phyloP scores from a whole-genome alignment of 2,113 vertebrate species.

The Apaloderma vittatum region DNA sequence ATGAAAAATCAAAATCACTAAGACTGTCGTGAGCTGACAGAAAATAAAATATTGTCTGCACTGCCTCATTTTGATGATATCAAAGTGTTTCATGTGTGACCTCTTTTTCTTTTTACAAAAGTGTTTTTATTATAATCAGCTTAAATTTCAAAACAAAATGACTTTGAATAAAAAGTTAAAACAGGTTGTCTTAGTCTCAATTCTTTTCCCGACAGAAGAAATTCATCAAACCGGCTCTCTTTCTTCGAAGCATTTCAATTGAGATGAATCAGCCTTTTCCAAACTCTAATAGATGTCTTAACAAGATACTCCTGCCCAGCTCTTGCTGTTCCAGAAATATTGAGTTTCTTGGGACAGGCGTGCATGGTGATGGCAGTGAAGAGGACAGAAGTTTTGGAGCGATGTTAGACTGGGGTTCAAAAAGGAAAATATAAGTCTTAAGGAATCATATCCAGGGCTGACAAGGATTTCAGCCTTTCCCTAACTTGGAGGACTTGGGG shows the following conservation, averaged over 20 bases:
- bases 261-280: background rate
- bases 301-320: background rate
- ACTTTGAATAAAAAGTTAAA: constrained; percentile 44
- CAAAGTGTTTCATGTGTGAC: constrained; percentile 60
- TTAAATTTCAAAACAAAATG: constrained; percentile 52
- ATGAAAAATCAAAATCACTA: constrained; percentile 40
- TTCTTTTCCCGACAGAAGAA: background rate
- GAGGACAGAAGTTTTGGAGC: background rate
- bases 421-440: background rate
- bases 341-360: background rate
- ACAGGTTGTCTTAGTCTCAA: background rate
- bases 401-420: background rate
- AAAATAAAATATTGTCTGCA: background rate
- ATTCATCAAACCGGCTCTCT: background rate
- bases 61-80: constrained; percentile 48
- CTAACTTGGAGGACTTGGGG: background rate
- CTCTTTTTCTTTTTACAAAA: constrained; percentile 41
- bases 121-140: constrained; percentile 37
- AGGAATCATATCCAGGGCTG: background rate
- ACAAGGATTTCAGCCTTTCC: background rate
- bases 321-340: background rate
- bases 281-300: background rate
- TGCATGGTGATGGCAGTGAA: background rate
- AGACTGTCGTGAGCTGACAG: background rate
- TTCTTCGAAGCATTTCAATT: background rate